Base-by-base conservation (phyloP, 2,888 invertebrate species). In the Melipona bicolor region DNA sequence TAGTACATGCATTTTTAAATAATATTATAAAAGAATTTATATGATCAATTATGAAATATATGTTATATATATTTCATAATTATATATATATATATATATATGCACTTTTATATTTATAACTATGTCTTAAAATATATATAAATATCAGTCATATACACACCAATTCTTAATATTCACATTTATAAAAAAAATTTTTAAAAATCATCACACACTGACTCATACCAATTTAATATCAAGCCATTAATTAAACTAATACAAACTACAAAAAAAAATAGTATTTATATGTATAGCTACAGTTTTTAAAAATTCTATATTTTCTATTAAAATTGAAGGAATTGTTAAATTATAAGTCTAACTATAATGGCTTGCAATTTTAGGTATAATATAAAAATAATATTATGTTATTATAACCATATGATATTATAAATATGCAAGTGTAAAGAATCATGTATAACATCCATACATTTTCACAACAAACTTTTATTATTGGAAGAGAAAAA, bases 161-260 rank as follows among this genome's bases (percentile, higher is more conserved):
- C 43, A 27, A 49, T 11, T 74, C 61, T 75, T 72, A 79, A 75
- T 61, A 62, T 67, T 64, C 27, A 75, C 56, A 62, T 75, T 32
- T 64, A 21, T 43, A 68, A 77, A 50, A 68, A 77, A 71, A 74
- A 70, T 70, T 4, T 43, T 43, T 43, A 2, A 15, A 36, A 67
- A 36, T 84, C 43, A 59, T 27, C 77, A 72, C 85, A 85, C 85
- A 85, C 77, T 64, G 68, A 75, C 54, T 77, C 80, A 81, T 78
- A 81, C 85, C 67, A 72, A 72, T 80, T 80, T 72, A 64, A 79
- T 65, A 68, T 70, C 80, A 77, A 84, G 70, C 32, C 64, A 78
- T 78, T 73, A 83, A 62, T 73, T 73, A 54, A 50, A 59, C 32
- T 65, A 79, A 68, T 80, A 65, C 24, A 59, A 32, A 72, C 59